phyloP scores from a whole-genome alignment of 2,888 invertebrate species.

The Platycheirus rosarum region DNA sequence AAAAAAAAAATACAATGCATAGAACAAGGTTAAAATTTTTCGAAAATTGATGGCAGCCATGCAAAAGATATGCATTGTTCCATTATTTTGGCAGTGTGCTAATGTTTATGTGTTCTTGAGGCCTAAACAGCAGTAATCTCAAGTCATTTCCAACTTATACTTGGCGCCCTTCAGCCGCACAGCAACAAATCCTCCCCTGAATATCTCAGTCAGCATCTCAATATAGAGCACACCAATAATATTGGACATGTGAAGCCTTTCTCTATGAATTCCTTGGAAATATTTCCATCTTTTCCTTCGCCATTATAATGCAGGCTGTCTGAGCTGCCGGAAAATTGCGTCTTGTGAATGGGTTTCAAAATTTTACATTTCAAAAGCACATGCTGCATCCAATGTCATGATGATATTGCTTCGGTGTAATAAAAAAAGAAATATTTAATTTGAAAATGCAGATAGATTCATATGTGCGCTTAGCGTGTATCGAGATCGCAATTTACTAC shows the following conservation, averaged over 20 bases:
- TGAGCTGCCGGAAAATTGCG: constrained; percentile 73
- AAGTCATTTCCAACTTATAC: too few species aligned
- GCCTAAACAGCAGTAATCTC: too few species aligned
- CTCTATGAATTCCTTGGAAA: constrained; percentile 22
- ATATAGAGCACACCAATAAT: constrained; percentile 6
- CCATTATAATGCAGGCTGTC: constrained; percentile 48
- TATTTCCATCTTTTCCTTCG: constrained; percentile 34
- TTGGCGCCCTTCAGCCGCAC: background rate
- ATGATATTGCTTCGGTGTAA: constrained; percentile 55
- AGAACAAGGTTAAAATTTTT: too few species aligned
- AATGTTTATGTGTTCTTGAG: too few species aligned
- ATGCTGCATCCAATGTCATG: constrained; percentile 51
- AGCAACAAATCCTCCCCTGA: constrained; percentile 5
- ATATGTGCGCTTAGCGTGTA: constrained; percentile 46
- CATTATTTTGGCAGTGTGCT: too few species aligned
- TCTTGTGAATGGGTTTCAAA: constrained; percentile 55
- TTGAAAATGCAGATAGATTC: constrained; percentile 37
- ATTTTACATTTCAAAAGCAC: constrained; percentile 54
- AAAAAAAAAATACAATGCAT: too few species aligned
- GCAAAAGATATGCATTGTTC: too few species aligned
- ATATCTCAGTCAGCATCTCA: constrained; percentile 8
- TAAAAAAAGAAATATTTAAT: constrained; percentile 35
- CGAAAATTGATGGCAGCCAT: too few species aligned
- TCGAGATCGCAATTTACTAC: constrained; percentile 68
- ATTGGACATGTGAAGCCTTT: constrained; percentile 36